Base-by-base conservation (phyloP, 2,113 vertebrate species). In the Macrotis lagotis region DNA sequence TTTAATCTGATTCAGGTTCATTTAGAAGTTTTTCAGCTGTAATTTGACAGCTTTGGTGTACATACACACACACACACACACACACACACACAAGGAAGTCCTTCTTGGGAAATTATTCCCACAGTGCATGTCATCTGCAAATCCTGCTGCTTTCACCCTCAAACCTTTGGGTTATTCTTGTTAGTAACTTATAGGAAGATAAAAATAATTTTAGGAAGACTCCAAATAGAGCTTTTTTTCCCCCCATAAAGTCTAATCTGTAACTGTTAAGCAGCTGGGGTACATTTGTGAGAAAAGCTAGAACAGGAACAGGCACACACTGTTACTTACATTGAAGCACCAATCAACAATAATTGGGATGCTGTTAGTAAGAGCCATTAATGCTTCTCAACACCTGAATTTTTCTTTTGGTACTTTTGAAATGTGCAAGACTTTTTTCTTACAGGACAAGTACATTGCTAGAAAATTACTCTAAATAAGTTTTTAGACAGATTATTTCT, bases 291-390 rank as follows among this genome's bases (percentile, higher is more conserved):
- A 53, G 48, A 91, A 51, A 50, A 88, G 93, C 94, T 51, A 50
- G 66, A 25, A n/a, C 51, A 92, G 97, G 50, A 95, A 95, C 96
- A 96, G 91, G 95, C 95, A 96, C 96, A 93, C 97, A 37, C 92
- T 92, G 48, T 51, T 49, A 10, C 90, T 50, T 59, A 1, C 19
- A 47, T 25, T 50, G 44, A 66, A 59, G 16, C 31, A 44, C 16
- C 16, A 7, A 74, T 74, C 16, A 44, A 74, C 66, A 74, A 74
- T 74, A 74, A 74, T 22, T 74, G 37, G 66, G 37, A 74, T 74
- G 66, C 19, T 74, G 37, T 44, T 74, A 74, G 16, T 74, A 74
- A 74, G 22, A 74, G 12, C 37, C 44, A 74, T 44, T 16, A 22
- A 74, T n/a, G 6, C 16, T 74, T n/a, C 66, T 44, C 19, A 74